Evolutionary conservation across 2,888 invertebrate genomes (phyloP).

Genomic region (Ophion slaviceki): DNA sequence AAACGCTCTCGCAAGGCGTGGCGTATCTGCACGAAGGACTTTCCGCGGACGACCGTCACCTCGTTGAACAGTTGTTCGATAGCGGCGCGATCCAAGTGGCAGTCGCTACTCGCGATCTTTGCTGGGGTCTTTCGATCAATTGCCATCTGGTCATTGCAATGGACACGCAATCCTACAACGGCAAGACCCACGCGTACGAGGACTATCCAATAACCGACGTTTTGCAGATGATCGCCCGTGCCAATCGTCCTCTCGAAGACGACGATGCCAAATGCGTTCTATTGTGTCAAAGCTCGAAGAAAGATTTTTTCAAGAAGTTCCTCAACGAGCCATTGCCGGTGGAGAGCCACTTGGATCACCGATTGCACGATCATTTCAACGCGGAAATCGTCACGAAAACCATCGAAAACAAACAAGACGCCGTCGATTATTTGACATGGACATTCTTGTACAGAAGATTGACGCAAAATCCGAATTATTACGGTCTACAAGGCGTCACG

Average conservation of each 20-base stretch:
- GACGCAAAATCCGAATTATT: conserved; percentile 99
- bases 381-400: conserved; percentile 99
- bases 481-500: conserved; percentile 98
- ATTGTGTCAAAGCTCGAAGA: conserved; percentile 98
- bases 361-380: conserved; percentile 99
- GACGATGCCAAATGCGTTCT: conserved; percentile 97
- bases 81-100: conserved; percentile 97
- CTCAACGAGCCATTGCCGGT: conserved; percentile 98
- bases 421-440: conserved; percentile 99
- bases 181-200: conserved; percentile 92
- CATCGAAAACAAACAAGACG: conserved; percentile 99
- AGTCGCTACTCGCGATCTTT: conserved; percentile 95
- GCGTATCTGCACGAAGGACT: conserved; percentile 99
- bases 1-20: conserved; percentile 97
- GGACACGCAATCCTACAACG: conserved; percentile 94
- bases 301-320: conserved; percentile 99
- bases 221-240: conserved; percentile 98
- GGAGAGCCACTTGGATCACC: conserved; percentile 99
- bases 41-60: conserved; percentile 91
- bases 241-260: conserved; percentile 96
- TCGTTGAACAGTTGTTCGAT: conserved; percentile 97
- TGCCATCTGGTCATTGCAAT: conserved; percentile 98
- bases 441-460: conserved; percentile 98
- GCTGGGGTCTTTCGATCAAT: conserved; percentile 95
- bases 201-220: conserved; percentile 99